A percentile compares a stretch with the other conserved stretches of the same genome.
These are phyloP conservation scores for Turritopsis dohrnii DNA, from an alignment of 30 jellyfish, hydroid and myxozoan species.

Conservation along the genomic window DNA sequence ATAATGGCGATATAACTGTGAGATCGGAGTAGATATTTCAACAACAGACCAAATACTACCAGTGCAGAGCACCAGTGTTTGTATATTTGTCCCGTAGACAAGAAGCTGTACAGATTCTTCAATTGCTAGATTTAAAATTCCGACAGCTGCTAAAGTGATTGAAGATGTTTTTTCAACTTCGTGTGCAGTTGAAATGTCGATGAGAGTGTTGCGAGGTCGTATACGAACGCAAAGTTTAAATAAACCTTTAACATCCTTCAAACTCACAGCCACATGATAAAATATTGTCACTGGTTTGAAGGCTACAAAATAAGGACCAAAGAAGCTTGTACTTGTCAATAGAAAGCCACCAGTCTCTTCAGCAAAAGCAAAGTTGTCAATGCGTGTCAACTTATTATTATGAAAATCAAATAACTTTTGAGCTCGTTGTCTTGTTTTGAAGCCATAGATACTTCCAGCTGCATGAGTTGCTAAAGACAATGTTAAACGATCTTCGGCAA, in stretches of 20 bases:
- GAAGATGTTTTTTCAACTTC: neutral
- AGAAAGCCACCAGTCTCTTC: neutral
- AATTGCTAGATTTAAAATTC: neutral
- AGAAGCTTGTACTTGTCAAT: neutral
- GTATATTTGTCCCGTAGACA: neutral
- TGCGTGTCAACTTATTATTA: neutral
- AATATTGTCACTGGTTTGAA: neutral
- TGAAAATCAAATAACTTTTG: neutral
- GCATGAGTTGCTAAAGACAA: neutral
- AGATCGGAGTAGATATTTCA: neutral
- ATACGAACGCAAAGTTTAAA: constrained; percentile 3
- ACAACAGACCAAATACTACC: neutral
- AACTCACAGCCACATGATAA: neutral
- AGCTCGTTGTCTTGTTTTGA: constrained; percentile 5
- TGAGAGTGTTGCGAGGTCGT: neutral
- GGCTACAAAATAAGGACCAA: constrained; percentile 12
- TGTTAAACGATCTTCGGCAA: neutral
- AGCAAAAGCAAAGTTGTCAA: neutral
- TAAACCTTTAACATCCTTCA: neutral
- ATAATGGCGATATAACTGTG: neutral
- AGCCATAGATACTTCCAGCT: neutral
- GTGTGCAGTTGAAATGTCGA: constrained; percentile 1
- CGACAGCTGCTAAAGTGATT: neutral
- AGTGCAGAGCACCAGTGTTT: constrained; percentile 5
- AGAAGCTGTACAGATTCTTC: constrained; percentile 10